phyloP scores from a whole-genome alignment of 2,113 vertebrate genomes.

The Probosciger aterrimus region DNA sequence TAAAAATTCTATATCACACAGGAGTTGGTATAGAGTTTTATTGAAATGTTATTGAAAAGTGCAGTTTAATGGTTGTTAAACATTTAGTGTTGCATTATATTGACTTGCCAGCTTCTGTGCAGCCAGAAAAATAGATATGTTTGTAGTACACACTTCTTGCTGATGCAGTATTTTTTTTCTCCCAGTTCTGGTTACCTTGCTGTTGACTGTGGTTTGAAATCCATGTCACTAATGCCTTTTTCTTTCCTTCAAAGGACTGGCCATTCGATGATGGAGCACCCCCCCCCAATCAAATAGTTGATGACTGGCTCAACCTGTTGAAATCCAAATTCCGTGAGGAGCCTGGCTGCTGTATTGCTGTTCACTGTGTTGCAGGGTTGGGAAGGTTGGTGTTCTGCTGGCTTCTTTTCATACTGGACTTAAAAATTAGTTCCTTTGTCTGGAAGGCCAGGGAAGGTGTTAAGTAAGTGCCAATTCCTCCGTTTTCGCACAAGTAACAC shows the following conservation, averaged over 20 bases:
- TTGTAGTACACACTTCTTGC: fast-evolving
- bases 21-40: background rate
- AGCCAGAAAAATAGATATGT: background rate
- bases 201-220: background rate
- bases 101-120: background rate
- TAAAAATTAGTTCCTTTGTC: background rate
- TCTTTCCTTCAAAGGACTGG: constrained; percentile 83
- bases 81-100: background rate
- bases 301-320: constrained; percentile 95
- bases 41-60: background rate
- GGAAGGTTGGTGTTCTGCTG: constrained; percentile 79
- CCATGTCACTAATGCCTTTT: background rate
- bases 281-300: constrained; percentile 93
- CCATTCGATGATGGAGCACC: constrained; percentile 97
- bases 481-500: background rate
- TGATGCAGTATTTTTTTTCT: background rate
- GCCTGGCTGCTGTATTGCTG: constrained; percentile 92
- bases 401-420: background rate
- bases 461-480: background rate
- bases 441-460: background rate
- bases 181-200: background rate
- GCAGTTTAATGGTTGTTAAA: background rate
- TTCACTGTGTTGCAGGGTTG: constrained; percentile 95
- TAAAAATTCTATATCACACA: background rate
- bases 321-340: constrained; percentile 95